These are phyloP conservation scores for Triplophysa siluroides DNA, from an alignment of 2,113 vertebrate species.

Conservation along the genomic window DNA sequence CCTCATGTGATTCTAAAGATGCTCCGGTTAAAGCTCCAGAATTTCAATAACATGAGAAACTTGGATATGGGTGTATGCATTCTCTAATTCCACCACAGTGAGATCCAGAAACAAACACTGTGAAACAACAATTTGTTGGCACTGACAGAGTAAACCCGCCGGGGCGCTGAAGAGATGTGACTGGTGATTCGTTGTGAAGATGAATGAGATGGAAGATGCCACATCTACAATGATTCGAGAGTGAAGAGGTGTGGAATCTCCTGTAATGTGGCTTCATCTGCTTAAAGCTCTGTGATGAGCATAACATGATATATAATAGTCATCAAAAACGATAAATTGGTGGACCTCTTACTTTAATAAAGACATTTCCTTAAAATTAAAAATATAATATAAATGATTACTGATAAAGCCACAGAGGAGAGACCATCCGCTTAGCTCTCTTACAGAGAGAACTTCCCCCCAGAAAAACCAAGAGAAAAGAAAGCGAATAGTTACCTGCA, in stretches of 20 bases:
- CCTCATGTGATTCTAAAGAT: constrained; percentile 17
- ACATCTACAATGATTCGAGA: constrained; percentile 11
- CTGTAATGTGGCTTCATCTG: constrained; percentile 35
- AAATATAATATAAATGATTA: background rate
- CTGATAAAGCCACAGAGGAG: constrained; percentile 9
- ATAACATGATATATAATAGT: background rate
- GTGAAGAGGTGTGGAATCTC: constrained; percentile 27
- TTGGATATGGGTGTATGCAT: background rate
- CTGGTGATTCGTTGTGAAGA: constrained; percentile 15
- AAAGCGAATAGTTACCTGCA: constrained; percentile 90
- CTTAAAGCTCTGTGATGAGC: background rate
- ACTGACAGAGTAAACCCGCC: background rate
- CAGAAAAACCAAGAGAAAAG: background rate
- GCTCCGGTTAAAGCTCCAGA: background rate
- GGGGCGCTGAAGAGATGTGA: background rate
- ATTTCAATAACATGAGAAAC: background rate
- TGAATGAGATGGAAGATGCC: constrained; percentile 46
- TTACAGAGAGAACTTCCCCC: background rate
- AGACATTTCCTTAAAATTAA: background rate
- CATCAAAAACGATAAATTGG: background rate
- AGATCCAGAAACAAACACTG: background rate
- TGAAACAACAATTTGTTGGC: background rate
- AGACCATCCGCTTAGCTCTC: constrained; percentile 1
- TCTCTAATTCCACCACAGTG: background rate
- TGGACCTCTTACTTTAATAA: background rate